Percentiles rank a stretch among this genome's conserved stretches.
These are phyloP conservation scores for Paraescarpia echinospica DNA, from an alignment of 1,140 invertebrate genomes.

Conservation along the genomic window DNA sequence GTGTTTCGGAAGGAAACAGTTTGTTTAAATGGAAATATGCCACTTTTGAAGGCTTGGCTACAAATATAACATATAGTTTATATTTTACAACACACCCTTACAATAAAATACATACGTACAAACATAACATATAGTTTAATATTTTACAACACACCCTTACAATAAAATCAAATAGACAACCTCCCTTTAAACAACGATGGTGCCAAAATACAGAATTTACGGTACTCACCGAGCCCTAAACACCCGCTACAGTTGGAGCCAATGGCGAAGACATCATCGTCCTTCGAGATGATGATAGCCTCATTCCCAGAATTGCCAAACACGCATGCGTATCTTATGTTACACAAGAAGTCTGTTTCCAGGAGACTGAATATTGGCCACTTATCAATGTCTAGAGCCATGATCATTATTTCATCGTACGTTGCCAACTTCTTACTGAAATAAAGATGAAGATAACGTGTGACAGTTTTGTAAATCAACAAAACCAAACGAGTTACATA, in stretches of 20 bases:
- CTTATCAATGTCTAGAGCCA: constrained; percentile 60
- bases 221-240: constrained; percentile 64
- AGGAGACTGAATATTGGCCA: constrained; percentile 69
- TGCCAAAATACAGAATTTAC: constrained; percentile 7
- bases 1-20: no score
- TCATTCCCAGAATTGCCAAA: constrained; percentile 70
- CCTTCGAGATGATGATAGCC: constrained; percentile 67
- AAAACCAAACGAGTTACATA: no score
- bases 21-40: no score
- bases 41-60: no score
- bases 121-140: no score
- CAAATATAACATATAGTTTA: no score
- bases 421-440: constrained; percentile 12
- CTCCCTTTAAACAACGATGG: no score
- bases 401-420: constrained; percentile 20
- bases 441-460: neutral
- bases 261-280: constrained; percentile 67
- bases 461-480: neutral
- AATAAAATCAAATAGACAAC: no score
- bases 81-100: no score
- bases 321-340: constrained; percentile 65
- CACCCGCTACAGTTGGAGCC: constrained; percentile 67
- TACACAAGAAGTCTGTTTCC: constrained; percentile 61
- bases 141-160: no score
- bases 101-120: no score